Percentiles rank a stretch among this genome's conserved stretches.
Evolutionary conservation across 2,113 vertebrate genomes (phyloP).

Genomic region (Saguinus midas): DNA sequence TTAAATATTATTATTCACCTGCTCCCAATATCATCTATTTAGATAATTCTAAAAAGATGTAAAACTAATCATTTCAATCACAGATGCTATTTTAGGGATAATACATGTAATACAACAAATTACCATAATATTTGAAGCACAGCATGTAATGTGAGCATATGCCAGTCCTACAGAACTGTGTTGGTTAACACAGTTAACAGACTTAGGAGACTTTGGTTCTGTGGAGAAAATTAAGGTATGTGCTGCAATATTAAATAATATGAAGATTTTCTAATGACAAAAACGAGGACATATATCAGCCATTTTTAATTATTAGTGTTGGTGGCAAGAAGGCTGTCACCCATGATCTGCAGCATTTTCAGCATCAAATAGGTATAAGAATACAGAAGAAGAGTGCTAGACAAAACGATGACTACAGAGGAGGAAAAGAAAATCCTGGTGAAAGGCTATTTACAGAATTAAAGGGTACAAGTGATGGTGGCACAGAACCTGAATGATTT

Average conservation of each 20-base stretch:
- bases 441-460: background rate
- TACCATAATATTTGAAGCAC: background rate
- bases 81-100: background rate
- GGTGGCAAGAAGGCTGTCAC: background rate
- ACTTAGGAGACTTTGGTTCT: background rate
- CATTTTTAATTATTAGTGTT: background rate
- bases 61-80: background rate
- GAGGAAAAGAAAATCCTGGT: background rate
- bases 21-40: background rate
- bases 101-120: background rate
- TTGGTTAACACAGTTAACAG: background rate
- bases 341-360: background rate
- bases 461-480: background rate
- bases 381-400: background rate
- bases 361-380: background rate
- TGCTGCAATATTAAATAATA: background rate
- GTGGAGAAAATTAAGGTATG: background rate
- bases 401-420: background rate
- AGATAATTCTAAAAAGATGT: background rate
- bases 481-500: background rate
- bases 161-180: background rate
- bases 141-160: background rate
- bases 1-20: conserved; percentile 49
- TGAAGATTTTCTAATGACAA: background rate
- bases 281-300: background rate